Percentiles rank a stretch among this genome's conserved stretches.
Conservation (phyloP, 2,797 vertebrate genomes). For the Amphiprion clarkii region DNA sequence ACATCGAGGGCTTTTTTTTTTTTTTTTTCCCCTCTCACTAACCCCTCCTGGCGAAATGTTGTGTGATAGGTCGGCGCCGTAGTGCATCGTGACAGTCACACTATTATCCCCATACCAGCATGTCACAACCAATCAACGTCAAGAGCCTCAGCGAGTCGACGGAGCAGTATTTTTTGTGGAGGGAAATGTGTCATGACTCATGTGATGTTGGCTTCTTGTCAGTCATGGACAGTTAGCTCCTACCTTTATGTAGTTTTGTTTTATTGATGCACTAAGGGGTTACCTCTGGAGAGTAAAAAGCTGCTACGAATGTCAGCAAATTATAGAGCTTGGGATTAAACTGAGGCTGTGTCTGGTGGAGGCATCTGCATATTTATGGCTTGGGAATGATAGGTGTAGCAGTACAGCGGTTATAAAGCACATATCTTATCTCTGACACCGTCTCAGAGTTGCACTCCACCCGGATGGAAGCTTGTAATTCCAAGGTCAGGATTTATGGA, state of each 20-base stretch:
- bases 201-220: constrained; percentile 24
- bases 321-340: constrained; percentile 6
- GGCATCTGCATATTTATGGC: constrained; percentile 5
- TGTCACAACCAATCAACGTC: constrained; percentile 59
- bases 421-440: constrained; percentile 1
- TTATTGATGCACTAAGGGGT: constrained; percentile 7
- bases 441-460: constrained; percentile 18
- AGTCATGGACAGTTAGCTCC: constrained; percentile 30
- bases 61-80: constrained; percentile 46
- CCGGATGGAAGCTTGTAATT: constrained; percentile 31
- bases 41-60: constrained; percentile 46
- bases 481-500: constrained; percentile 61
- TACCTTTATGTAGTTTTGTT: constrained; percentile 20
- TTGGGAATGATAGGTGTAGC: neutral
- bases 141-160: constrained; percentile 46
- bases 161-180: constrained; percentile 26
- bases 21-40: neutral
- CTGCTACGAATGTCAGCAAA: constrained; percentile 20
- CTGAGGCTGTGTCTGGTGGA: neutral
- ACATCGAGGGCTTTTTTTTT: constrained; percentile 25
- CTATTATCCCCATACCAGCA: constrained; percentile 61
- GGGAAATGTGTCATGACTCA: constrained; percentile 43
- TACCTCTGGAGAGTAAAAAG: neutral
- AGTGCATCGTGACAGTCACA: constrained; percentile 63
- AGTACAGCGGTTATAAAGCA: neutral